Evolutionary conservation across 35 echinoderm and acorn worm genomes (phyloP).

Genomic region (Ophioderma brevispina): DNA sequence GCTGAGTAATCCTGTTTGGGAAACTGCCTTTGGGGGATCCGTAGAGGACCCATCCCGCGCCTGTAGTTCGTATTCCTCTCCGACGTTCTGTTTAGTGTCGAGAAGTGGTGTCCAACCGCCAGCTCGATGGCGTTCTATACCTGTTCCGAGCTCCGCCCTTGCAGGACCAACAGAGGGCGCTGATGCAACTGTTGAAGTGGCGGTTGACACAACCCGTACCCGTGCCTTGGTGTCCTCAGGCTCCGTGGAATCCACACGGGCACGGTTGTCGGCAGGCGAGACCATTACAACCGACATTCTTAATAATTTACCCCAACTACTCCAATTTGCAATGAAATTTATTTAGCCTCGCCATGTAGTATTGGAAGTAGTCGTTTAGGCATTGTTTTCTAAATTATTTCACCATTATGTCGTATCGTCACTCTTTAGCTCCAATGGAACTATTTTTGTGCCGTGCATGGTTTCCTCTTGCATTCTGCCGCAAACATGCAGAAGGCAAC

Average conservation of each 20-base stretch:
- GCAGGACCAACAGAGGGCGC: background rate
- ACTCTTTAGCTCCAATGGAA: background rate
- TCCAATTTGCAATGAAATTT: background rate
- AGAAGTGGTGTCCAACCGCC: constrained; percentile 28
- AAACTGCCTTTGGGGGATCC: constrained; percentile 49
- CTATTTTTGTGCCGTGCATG: background rate
- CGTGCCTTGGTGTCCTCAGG: constrained; percentile 16
- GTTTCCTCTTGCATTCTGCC: background rate
- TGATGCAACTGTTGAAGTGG: constrained; percentile 3
- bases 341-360: background rate
- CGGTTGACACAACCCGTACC: constrained; percentile 6
- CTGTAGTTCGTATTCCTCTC: constrained; percentile 69
- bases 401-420: background rate
- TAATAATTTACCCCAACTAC: background rate
- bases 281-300: constrained; percentile 57
- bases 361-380: background rate
- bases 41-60: constrained; percentile 55
- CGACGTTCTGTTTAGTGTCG: constrained; percentile 35
- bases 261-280: constrained; percentile 59
- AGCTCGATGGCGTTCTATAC: constrained; percentile 11
- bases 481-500: background rate
- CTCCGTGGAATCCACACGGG: constrained; percentile 42
- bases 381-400: background rate
- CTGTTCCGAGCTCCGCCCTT: background rate
- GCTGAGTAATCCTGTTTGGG: constrained; percentile 53